Evolutionary conservation across 1,140 invertebrate genomes (phyloP).

Genomic region (Aphaenogaster rudis): DNA sequence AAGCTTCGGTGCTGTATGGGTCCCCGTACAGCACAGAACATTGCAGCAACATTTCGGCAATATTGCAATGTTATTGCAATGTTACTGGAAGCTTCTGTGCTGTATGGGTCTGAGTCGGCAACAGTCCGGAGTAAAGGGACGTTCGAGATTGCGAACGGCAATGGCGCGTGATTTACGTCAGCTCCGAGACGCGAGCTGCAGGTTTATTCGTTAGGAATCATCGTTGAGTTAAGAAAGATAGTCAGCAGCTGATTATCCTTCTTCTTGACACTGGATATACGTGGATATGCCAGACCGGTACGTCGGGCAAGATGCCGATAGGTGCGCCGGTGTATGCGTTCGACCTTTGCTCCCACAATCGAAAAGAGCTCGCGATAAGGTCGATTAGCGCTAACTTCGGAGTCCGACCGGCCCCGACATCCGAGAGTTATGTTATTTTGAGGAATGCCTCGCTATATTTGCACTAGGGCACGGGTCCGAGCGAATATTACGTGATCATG

Average conservation of each 20-base stretch:
- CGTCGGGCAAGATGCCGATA: background rate
- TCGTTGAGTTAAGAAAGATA: background rate
- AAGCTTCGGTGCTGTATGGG: too few species aligned
- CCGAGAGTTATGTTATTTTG: constrained; percentile 21
- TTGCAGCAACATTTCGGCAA: too few species aligned
- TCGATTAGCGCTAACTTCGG: constrained; percentile 9
- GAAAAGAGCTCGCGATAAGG: background rate
- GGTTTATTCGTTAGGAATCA: background rate
- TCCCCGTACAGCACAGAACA: background rate
- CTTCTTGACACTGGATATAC: background rate
- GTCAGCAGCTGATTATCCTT: background rate
- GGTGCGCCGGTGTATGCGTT: background rate
- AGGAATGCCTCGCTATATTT: constrained; percentile 6
- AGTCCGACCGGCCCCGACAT: background rate
- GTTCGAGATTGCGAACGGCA: background rate
- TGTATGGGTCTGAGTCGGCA: background rate
- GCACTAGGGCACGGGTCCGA: background rate
- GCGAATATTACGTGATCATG: background rate
- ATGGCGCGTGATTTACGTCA: background rate
- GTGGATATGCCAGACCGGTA: background rate
- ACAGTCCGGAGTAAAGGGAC: background rate
- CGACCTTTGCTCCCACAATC: constrained; percentile 6
- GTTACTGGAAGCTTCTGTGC: too few species aligned
- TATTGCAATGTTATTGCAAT: too few species aligned
- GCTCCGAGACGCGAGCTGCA: background rate